phyloP scores from a whole-genome alignment of 2,113 vertebrate species.

The Microtus oregoni region DNA sequence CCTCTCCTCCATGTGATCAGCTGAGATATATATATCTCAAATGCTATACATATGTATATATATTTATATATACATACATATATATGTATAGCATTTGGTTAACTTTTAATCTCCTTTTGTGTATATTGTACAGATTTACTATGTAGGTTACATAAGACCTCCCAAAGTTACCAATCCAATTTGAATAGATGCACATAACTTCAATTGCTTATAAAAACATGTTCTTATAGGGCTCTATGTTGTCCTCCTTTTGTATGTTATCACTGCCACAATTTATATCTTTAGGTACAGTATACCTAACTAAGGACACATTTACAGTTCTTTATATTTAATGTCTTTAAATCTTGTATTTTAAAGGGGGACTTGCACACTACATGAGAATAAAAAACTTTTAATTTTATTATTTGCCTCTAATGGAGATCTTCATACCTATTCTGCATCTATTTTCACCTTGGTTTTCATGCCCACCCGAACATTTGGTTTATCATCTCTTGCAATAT shows the following conservation, averaged over 20 bases:
- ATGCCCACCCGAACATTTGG: background rate
- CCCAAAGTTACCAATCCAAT: background rate
- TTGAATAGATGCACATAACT: background rate
- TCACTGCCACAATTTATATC: background rate
- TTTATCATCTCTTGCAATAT: background rate
- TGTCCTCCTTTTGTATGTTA: background rate
- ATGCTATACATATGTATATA: no score
- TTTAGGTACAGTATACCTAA: background rate
- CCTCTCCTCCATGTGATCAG: background rate
- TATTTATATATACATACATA: no score
- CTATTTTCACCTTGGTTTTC: background rate
- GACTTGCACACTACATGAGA: background rate
- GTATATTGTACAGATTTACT: background rate
- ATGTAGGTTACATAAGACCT: background rate
- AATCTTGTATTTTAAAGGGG: background rate
- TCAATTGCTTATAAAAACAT: no score
- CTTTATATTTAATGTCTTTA: background rate
- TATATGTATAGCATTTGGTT: background rate
- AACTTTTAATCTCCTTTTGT: background rate
- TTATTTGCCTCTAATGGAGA: background rate
- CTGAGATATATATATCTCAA: background rate
- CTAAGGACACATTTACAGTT: background rate
- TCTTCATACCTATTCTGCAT: background rate
- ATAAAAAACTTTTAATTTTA: background rate
- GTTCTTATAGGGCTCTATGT: background rate